A percentile compares a stretch with the other conserved stretches of the same genome.
These are phyloP conservation scores for Pterocles orientalis DNA, from an alignment of 2,113 vertebrate species.

Conservation along the genomic window DNA sequence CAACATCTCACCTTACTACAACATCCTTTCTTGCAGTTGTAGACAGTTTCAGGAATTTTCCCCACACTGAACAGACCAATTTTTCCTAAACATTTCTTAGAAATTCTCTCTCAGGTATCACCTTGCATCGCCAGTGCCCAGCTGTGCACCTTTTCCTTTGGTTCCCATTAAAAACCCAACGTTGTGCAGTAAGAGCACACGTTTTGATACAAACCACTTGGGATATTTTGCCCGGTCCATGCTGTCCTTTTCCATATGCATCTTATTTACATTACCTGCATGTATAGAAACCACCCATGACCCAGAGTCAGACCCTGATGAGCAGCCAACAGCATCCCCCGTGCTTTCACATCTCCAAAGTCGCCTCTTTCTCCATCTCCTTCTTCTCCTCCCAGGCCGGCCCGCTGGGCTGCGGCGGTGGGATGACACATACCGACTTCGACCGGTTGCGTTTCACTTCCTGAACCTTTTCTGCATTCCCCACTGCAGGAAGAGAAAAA, in stretches of 20 bases:
- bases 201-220: accelerated
- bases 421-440: slow-evolving; percentile 5
- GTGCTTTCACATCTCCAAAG: background rate
- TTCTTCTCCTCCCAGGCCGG: background rate
- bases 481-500: slow-evolving; percentile 15
- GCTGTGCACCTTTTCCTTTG: background rate
- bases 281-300: accelerated
- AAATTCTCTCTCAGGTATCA: background rate
- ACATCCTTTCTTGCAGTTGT: background rate
- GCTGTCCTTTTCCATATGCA: background rate
- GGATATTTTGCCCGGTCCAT: background rate
- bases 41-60: background rate
- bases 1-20: background rate
- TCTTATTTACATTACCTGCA: slow-evolving; percentile 28
- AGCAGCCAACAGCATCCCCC: background rate
- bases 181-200: accelerated
- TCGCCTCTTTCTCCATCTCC: background rate
- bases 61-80: background rate
- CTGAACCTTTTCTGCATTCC: background rate
- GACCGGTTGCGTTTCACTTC: slow-evolving; percentile 10
- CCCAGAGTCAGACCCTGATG: accelerated
- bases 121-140: background rate
- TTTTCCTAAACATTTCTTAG: background rate
- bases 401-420: accelerated
- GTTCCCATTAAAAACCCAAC: background rate